These are phyloP conservation scores for Engraulis encrasicolus DNA, from an alignment of 2,113 vertebrate genomes.

Conservation along the genomic window DNA sequence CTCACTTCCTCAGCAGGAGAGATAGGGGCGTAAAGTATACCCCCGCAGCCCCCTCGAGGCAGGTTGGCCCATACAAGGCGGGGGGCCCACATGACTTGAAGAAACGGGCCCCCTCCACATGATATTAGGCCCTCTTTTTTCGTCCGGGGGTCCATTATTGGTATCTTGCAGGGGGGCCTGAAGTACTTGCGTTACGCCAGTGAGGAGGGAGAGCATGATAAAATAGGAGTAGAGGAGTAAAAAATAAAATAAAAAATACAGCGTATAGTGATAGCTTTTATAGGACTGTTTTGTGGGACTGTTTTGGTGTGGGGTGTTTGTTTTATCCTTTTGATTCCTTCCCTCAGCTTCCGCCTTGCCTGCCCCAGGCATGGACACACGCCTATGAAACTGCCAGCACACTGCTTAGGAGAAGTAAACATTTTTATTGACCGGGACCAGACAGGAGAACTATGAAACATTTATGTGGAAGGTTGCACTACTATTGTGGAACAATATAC, in stretches of 20 bases:
- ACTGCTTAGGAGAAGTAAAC: neutral
- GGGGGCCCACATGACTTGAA: no score
- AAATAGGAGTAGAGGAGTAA: constrained; percentile 43
- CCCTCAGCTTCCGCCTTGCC: neutral
- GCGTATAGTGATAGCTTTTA: neutral
- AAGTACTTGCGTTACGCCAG: no score
- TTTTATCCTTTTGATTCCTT: neutral
- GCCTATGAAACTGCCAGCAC: neutral
- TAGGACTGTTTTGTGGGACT: constrained; percentile 39
- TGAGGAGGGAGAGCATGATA: constrained; percentile 72
- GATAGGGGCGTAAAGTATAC: no score
- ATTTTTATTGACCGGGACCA: neutral
- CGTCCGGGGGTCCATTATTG: no score
- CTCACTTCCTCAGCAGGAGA: constrained; percentile 64
- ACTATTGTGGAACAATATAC: neutral
- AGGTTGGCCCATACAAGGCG: no score
- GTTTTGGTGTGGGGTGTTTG: constrained; percentile 46
- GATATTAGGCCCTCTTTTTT: no score
- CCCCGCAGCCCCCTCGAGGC: no score
- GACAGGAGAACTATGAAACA: neutral
- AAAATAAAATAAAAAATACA: neutral
- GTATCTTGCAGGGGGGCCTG: no score
- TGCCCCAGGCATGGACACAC: neutral
- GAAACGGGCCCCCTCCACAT: no score
- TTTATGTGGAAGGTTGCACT: neutral